These are phyloP conservation scores for Doryteuthis pealeii DNA, from an alignment of 1,140 invertebrate species.

Conservation along the genomic window DNA sequence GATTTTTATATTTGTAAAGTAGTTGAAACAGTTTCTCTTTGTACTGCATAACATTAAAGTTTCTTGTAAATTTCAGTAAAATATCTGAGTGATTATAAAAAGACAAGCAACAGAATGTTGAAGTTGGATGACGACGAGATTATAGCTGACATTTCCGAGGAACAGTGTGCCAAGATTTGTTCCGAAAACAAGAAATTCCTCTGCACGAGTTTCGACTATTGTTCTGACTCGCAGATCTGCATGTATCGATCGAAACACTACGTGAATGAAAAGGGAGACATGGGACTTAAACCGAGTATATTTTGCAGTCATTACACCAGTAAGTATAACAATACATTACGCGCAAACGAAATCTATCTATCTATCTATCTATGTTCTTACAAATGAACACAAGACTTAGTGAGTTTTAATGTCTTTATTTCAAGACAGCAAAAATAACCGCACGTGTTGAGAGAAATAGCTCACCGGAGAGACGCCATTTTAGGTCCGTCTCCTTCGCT, in stretches of 20 bases:
- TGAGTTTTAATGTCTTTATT: too few species aligned
- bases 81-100: constrained; percentile 41
- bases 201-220: constrained; percentile 48
- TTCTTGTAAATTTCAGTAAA: constrained; percentile 30
- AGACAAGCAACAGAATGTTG: constrained; percentile 24
- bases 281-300: constrained; percentile 28
- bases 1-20: too few species aligned
- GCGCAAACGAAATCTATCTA: too few species aligned
- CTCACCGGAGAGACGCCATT: too few species aligned
- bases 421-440: too few species aligned
- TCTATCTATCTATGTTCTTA: too few species aligned
- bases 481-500: too few species aligned
- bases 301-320: constrained; percentile 44
- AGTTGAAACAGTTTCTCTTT: too few species aligned
- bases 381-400: too few species aligned
- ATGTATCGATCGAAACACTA: constrained; percentile 32
- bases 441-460: too few species aligned
- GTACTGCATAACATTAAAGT: too few species aligned
- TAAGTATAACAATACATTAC: constrained; percentile 23
- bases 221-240: constrained; percentile 40
- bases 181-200: constrained; percentile 35
- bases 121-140: constrained; percentile 35
- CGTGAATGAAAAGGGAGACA: constrained; percentile 36
- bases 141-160: constrained; percentile 30
- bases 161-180: constrained; percentile 47